Percentiles rank a stretch among this genome's conserved stretches.
Conservation (phyloP, 2,797 vertebrate genomes). For the Phoebastria nigripes region DNA sequence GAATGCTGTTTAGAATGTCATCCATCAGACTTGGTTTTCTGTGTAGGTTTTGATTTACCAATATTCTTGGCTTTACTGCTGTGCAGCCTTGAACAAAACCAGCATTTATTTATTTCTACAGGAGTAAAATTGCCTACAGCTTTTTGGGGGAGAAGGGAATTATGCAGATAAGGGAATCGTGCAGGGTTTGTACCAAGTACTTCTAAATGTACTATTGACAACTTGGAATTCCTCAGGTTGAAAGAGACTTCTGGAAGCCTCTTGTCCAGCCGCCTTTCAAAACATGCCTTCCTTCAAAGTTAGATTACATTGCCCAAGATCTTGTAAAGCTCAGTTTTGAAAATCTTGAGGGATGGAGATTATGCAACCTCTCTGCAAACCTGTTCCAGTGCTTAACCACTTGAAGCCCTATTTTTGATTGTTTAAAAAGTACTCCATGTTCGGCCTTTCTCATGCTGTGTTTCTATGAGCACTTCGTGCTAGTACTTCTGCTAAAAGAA, state of each 20-base stretch:
- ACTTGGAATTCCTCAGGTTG: not conserved
- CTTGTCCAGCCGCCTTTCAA: not conserved
- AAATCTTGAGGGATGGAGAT: not conserved
- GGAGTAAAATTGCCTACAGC: not conserved
- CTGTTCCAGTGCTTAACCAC: not conserved
- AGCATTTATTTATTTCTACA: accelerated
- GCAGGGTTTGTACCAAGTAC: not conserved
- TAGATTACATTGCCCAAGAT: not conserved
- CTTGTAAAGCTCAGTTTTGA: not conserved
- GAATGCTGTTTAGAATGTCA: not conserved
- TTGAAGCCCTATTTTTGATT: not conserved
- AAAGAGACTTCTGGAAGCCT: not conserved
- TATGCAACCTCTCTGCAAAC: not conserved
- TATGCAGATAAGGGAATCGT: too few species aligned
- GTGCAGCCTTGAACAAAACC: not conserved
- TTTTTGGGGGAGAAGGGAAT: not conserved
- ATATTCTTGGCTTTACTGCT: not conserved
- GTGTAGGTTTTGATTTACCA: not conserved
- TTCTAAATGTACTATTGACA: not conserved
- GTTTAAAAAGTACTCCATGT: not conserved
- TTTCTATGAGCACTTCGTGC: not conserved
- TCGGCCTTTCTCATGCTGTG: not conserved
- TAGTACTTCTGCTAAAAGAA: not conserved
- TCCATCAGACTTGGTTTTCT: not conserved
- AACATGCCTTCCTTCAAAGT: not conserved